Conservation (phyloP, 1,140 invertebrate species). For the Heliothis subflexa region DNA sequence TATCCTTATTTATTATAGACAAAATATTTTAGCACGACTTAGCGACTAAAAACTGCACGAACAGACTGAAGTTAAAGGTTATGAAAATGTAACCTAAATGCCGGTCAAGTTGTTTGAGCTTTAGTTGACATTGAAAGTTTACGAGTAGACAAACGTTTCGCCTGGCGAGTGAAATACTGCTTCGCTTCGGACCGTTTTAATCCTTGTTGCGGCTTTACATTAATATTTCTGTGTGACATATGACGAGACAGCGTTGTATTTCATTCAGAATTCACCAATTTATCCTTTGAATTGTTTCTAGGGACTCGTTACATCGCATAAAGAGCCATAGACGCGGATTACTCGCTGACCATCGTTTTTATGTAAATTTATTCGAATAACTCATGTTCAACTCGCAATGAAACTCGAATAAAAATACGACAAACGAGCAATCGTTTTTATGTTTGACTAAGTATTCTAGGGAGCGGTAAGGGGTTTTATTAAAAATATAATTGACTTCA, state of each 20-base stretch:
- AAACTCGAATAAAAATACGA: slow-evolving; percentile 46
- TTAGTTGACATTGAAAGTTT: slow-evolving; percentile 32
- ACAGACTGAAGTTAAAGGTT: neutral
- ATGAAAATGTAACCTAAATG: slow-evolving; percentile 7
- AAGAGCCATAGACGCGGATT: slow-evolving; percentile 18
- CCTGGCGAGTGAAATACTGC: slow-evolving; percentile 20
- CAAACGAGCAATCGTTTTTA: slow-evolving; percentile 37
- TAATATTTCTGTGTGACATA: slow-evolving; percentile 44
- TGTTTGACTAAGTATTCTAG: slow-evolving; percentile 29
- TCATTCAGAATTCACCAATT: slow-evolving; percentile 39
- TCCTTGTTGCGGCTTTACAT: slow-evolving; percentile 34
- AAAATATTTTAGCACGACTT: too few species aligned
- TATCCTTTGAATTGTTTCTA: slow-evolving; percentile 43
- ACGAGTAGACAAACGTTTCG: slow-evolving; percentile 9
- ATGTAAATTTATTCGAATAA: slow-evolving; percentile 43
- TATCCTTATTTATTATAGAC: too few species aligned
- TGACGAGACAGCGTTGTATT: slow-evolving; percentile 30
- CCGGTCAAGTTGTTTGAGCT: neutral
- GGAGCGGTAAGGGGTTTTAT: slow-evolving; percentile 6
- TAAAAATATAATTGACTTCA: slow-evolving; percentile 29
- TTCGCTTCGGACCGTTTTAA: slow-evolving; percentile 32
- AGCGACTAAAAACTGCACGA: neutral
- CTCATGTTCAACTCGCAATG: slow-evolving; percentile 37
- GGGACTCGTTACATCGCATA: slow-evolving; percentile 34
- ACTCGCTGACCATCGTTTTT: slow-evolving; percentile 31